Base-by-base conservation (phyloP, 2,797 vertebrate species). In the Rhinatrema bivittatum region DNA sequence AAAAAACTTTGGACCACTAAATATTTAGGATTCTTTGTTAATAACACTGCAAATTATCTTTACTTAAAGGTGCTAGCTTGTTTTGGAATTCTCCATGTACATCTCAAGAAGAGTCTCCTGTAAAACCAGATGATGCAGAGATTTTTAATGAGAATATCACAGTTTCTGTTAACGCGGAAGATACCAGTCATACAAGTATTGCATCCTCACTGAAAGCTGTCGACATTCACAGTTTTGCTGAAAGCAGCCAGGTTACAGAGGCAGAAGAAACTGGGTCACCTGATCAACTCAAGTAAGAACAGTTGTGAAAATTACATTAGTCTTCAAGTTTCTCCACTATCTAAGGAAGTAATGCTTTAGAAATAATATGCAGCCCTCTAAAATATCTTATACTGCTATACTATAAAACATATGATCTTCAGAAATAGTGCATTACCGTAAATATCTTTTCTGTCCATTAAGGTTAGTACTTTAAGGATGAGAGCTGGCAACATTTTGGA, bases 1-100 rank as follows among this genome's bases (percentile, higher is more conserved):
- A n/a, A n/a, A n/a, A n/a, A n/a, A n/a, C n/a, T n/a, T n/a, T n/a
- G n/a, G n/a, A n/a, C n/a, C n/a, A n/a, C n/a, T n/a, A n/a, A n/a
- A n/a, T n/a, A n/a, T n/a, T n/a, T n/a, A n/a, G n/a, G n/a, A n/a
- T n/a, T n/a, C n/a, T n/a, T n/a, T n/a, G n/a, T n/a, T n/a, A n/a
- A n/a, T n/a, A n/a, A n/a, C n/a, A n/a, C n/a, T n/a, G n/a, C n/a
- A n/a, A n/a, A n/a, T 31, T 16, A 21, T 25, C 17, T 42, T 34
- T 43, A 46, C 46, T 49, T 56, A 4, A 49, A 98, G 95, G 95
- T 48, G 88, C 90, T 42, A 96, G 93, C 66, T 79, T 98, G 46
- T 95, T 91, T 59, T 95, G 90, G 89, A 86, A 78, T 20, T 14
- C 67, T 25, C 44, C 76, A 2, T 48, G 54, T 9, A 68, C 76